Evolutionary conservation across 1,140 invertebrate genomes (phyloP), one percentile per base, ranked within the genome.

Genomic region (Drosophila navojoa): DNA sequence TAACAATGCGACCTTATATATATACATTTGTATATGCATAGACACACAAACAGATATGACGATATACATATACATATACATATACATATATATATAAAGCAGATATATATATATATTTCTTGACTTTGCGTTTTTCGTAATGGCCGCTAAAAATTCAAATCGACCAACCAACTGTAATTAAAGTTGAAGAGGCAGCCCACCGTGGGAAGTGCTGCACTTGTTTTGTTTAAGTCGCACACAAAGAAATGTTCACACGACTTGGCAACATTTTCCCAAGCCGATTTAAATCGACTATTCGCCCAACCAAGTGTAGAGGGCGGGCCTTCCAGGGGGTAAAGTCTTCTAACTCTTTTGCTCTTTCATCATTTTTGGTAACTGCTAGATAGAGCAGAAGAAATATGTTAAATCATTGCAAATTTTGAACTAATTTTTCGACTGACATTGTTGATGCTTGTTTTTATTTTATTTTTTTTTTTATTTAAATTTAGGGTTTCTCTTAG

Each of bases 151-250:
- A 72, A 73, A 77, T 77, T 77, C 61, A 77, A 77, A 77, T 77
- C 71, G 71, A 75, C 66, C 76, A 60, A 47, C 79, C 79, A 66
- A 76, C 79, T 87, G 86, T 87, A 87, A 87, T 89, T 87, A 87
- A 87, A 87, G 82, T 82, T 71, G 75, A 59, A 78, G 68, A 53
- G 69, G 45, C 69, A 69, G 40, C 67, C 62, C 76, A 82, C 68
- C 82, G 82, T 87, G 82, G 82, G 82, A 87, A 87, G 82, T 77
- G 63, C 50, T 82, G 82, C 82, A 87, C 82, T 86, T 87, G 81
- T 81, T 77, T 87, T 70, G 81, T 85, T 86, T 66, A 45, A 29
- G 72, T 64, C 54, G 64, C 49, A 76, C 42, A 45, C 49, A 76
- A 15, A 45, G 10, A 54, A 53, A 76, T 79, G 61, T 87, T 87